Conservation (phyloP, 2,888 invertebrate species). For the Orthosia gothica region DNA sequence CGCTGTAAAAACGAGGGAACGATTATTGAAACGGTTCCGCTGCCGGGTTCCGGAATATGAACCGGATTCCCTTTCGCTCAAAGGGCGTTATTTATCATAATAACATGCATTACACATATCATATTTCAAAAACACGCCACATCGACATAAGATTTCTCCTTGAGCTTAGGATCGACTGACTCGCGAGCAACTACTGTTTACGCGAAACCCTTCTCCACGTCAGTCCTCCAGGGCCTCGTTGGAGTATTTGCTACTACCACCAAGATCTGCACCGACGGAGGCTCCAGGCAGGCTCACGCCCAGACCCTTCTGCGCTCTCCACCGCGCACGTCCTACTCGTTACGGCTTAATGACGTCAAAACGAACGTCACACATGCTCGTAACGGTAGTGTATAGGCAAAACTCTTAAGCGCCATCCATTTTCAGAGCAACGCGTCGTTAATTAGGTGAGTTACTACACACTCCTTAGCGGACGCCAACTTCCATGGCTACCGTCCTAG, state of each 20-base stretch:
- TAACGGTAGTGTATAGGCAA: constrained; percentile 85
- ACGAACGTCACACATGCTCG: constrained; percentile 73
- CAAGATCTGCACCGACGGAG: constrained; percentile 92
- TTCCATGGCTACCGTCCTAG: constrained; percentile 57
- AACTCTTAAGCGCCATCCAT: constrained; percentile 82
- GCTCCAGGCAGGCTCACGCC: constrained; percentile 89
- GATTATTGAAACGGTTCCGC: constrained; percentile 88
- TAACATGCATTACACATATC: too few species aligned
- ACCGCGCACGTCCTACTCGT: constrained; percentile 91
- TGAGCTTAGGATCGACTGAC: constrained; percentile 92
- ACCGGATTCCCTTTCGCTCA: constrained; percentile 91
- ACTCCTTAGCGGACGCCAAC: constrained; percentile 71
- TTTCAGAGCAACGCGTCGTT: constrained; percentile 53
- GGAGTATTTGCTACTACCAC: constrained; percentile 94
- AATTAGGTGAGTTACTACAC: constrained; percentile 92
- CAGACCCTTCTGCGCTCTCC: constrained; percentile 92
- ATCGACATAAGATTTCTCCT: constrained; percentile 87
- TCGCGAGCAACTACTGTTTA: constrained; percentile 91
- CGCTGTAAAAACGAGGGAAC: constrained; percentile 77
- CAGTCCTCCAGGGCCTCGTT: constrained; percentile 92
- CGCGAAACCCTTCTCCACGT: constrained; percentile 91
- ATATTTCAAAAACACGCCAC: constrained; percentile 72
- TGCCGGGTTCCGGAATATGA: constrained; percentile 92
- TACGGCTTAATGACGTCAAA: constrained; percentile 87
- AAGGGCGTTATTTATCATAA: constrained; percentile 78